Evolutionary conservation across 2,113 vertebrate genomes (phyloP).

Genomic region (Heloderma charlesbogerti): DNA sequence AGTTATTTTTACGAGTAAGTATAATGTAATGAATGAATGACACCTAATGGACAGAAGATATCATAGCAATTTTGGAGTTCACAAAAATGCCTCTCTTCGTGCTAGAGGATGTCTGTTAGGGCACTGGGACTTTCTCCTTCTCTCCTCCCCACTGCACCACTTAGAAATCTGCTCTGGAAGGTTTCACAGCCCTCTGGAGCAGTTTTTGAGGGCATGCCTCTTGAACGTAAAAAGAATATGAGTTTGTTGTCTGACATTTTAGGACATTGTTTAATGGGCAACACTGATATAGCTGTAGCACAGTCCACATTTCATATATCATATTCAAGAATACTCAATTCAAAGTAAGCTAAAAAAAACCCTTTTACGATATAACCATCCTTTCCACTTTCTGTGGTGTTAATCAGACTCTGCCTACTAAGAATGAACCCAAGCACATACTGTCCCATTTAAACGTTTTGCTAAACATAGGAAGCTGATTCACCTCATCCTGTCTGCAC

Average conservation of each 20-base stretch:
- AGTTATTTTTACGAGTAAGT: neutral
- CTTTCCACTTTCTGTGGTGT: neutral
- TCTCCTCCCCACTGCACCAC: too few species aligned
- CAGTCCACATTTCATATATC: neutral
- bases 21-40: constrained; percentile 44
- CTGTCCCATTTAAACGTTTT: constrained; percentile 34
- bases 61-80: neutral
- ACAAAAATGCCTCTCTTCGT: neutral
- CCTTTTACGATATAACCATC: neutral
- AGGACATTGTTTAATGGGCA: neutral
- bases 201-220: too few species aligned
- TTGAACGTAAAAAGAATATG: neutral
- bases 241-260: neutral
- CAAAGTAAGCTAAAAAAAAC: neutral
- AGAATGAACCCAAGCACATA: constrained; percentile 11
- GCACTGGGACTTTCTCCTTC: too few species aligned
- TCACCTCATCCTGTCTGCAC: constrained; percentile 14
- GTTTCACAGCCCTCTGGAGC: too few species aligned
- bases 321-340: neutral
- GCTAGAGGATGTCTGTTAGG: too few species aligned
- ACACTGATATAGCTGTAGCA: neutral
- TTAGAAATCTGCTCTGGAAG: too few species aligned
- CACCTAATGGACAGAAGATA: constrained; percentile 57
- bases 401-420: neutral
- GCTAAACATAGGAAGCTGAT: neutral